A percentile compares a stretch with the other conserved stretches of the same genome.
phyloP scores from a whole-genome alignment of 30 jellyfish, hydroid and myxozoan species.

The Mastigias papua region DNA sequence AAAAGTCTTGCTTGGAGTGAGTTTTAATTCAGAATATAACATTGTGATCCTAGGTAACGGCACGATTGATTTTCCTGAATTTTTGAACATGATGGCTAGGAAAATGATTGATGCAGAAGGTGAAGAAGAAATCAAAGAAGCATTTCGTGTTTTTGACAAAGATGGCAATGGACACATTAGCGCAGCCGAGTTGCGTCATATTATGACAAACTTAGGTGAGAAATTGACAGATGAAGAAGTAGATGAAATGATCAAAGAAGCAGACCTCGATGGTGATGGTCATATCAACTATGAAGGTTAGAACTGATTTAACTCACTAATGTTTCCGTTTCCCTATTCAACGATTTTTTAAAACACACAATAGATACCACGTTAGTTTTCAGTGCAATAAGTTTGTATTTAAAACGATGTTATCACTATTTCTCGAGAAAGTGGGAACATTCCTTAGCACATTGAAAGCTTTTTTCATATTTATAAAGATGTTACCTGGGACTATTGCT shows the following conservation, averaged over 20 bases:
- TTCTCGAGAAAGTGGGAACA: too few species aligned
- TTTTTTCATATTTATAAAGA: too few species aligned
- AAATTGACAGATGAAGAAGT: conserved; percentile 88
- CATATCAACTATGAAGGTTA: conserved; percentile 84
- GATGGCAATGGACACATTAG: conserved; percentile 87
- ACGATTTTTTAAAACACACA: too few species aligned
- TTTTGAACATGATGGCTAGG: conserved; percentile 93
- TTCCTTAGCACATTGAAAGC: too few species aligned
- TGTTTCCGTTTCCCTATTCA: too few species aligned
- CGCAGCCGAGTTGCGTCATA: conserved; percentile 86
- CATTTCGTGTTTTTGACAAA: conserved; percentile 88
- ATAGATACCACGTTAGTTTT: too few species aligned
- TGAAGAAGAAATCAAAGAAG: conserved; percentile 94
- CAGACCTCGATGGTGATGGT: conserved; percentile 92
- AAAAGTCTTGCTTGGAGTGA: neutral
- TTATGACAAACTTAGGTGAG: conserved; percentile 91
- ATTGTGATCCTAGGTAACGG: conserved; percentile 77
- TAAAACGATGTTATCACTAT: too few species aligned
- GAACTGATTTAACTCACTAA: neutral
- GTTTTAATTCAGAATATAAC: neutral
- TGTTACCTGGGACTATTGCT: too few species aligned
- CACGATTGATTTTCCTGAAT: conserved; percentile 96
- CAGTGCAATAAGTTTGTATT: too few species aligned
- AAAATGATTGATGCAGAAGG: conserved; percentile 90
- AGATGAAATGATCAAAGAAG: conserved; percentile 88